A percentile compares a stretch with the other conserved stretches of the same genome.
These are phyloP conservation scores for Lepidurus apus DNA, from an alignment of 1,140 invertebrate genomes.

Conservation along the genomic window DNA sequence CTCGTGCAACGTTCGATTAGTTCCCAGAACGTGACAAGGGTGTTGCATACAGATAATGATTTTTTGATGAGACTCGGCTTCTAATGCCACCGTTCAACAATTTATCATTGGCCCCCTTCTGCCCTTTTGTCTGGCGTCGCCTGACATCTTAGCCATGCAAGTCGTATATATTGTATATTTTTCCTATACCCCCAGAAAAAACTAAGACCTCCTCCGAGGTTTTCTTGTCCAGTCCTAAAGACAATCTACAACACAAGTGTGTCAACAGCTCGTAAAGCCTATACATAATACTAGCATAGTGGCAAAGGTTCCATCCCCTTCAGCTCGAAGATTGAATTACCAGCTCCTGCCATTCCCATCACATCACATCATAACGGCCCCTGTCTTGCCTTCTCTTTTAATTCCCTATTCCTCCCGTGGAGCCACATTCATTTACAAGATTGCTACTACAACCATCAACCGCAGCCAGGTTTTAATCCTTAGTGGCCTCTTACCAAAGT, in stretches of 20 bases:
- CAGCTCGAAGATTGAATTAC: slow-evolving; percentile 7
- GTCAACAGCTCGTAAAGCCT: slow-evolving; percentile 12
- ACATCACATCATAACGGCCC: background rate
- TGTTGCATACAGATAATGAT: background rate
- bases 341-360: background rate
- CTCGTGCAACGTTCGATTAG: background rate
- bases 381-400: background rate
- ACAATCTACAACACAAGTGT: slow-evolving; percentile 19
- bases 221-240: background rate
- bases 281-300: background rate
- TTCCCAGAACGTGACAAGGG: background rate
- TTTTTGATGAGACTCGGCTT: background rate
- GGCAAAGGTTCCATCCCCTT: background rate
- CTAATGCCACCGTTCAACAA: background rate
- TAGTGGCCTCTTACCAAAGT: too few relatives aligned
- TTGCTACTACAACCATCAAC: background rate
- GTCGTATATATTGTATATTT: background rate
- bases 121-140: background rate
- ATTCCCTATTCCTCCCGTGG: background rate
- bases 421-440: background rate
- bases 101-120: background rate
- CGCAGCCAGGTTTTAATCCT: background rate
- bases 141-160: background rate
- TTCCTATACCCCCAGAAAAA: background rate
- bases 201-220: too few relatives aligned